These are phyloP conservation scores for Therioaphis trifolii DNA, from an alignment of 2,888 invertebrate genomes.

Conservation along the genomic window DNA sequence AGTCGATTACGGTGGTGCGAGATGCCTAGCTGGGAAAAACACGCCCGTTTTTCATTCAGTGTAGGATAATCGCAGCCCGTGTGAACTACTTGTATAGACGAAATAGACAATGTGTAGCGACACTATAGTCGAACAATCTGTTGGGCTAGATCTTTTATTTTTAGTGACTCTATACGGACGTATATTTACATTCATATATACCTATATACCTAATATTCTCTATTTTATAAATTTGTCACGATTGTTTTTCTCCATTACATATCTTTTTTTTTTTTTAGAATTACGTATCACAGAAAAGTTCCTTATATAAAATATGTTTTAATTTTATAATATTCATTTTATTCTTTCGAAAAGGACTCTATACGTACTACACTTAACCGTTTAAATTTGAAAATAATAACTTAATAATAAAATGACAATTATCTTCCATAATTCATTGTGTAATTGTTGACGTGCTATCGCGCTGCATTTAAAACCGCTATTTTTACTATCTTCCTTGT, in stretches of 20 bases:
- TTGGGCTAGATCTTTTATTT: background rate
- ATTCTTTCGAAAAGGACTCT: slow-evolving; percentile 25
- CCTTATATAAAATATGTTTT: slow-evolving; percentile 40
- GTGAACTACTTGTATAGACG: background rate
- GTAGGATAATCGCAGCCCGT: no score
- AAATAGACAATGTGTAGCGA: slow-evolving; percentile 3
- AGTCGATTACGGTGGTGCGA: background rate
- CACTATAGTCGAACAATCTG: background rate
- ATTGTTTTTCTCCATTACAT: slow-evolving; percentile 27
- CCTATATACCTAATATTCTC: background rate
- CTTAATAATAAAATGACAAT: background rate
- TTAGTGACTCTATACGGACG: background rate
- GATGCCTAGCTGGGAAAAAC: background rate
- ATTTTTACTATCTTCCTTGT: slow-evolving; percentile 31
- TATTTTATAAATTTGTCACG: slow-evolving; percentile 25
- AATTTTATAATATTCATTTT: slow-evolving; percentile 29
- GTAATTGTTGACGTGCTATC: background rate
- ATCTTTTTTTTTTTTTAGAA: slow-evolving; percentile 47
- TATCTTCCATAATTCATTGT: background rate
- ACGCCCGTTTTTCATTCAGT: background rate
- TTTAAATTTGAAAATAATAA: slow-evolving; percentile 1
- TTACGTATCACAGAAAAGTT: slow-evolving; percentile 55
- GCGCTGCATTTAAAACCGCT: slow-evolving; percentile 9
- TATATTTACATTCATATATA: background rate
- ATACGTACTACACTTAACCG: slow-evolving; percentile 6